phyloP scores from a whole-genome alignment of 2,797 vertebrate species.

The Etheostoma perlongum region DNA sequence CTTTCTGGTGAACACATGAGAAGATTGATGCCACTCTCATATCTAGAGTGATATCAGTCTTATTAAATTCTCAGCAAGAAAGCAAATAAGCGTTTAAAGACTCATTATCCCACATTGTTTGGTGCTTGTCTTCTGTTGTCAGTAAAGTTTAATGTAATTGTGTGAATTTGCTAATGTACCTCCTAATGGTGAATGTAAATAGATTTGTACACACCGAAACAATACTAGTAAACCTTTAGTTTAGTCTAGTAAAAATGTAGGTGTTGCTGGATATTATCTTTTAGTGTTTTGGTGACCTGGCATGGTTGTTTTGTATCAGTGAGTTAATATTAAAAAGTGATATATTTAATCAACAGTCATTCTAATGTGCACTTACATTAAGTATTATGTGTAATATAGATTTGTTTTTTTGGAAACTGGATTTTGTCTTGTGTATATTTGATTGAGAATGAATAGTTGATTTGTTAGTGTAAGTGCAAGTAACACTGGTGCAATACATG shows the following conservation, averaged over 20 bases:
- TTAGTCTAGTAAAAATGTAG: neutral
- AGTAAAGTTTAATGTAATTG: constrained; percentile 33
- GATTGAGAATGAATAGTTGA: constrained; percentile 45
- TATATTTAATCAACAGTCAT: constrained; percentile 23
- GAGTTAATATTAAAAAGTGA: constrained; percentile 26
- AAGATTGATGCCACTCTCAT: neutral
- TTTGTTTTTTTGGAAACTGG: constrained; percentile 64
- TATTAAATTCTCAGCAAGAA: neutral
- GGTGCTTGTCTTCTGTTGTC: constrained; percentile 35
- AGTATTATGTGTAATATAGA: constrained; percentile 42
- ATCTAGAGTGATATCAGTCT: neutral
- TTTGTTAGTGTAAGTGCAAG: constrained; percentile 49
- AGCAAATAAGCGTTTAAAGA: constrained; percentile 1
- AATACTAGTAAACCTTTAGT: constrained; percentile 4
- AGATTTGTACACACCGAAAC: constrained; percentile 34
- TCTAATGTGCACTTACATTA: constrained; percentile 43
- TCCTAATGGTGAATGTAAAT: constrained; percentile 70
- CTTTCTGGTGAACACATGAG: neutral
- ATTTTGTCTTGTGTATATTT: constrained; percentile 69
- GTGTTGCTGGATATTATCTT: constrained; percentile 22
- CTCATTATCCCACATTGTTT: constrained; percentile 31
- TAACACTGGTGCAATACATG: constrained; percentile 47
- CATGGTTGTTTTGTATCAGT: constrained; percentile 49
- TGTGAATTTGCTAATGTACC: constrained; percentile 60
- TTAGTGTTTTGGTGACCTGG: constrained; percentile 39